Base-by-base conservation (phyloP, 2,888 invertebrate species). In the Lasioglossum vierecki region DNA sequence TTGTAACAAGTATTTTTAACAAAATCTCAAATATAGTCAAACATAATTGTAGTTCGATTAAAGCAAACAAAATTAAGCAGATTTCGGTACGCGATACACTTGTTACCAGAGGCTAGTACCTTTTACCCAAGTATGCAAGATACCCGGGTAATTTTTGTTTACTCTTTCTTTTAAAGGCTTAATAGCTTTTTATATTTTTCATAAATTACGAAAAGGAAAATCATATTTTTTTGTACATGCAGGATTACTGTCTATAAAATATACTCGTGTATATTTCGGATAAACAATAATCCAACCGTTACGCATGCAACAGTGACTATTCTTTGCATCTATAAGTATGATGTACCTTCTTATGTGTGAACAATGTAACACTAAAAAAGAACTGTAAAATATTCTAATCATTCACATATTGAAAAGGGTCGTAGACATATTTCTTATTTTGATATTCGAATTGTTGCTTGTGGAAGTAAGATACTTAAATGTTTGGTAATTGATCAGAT, bases 1-100 rank as follows among this genome's bases (percentile, higher is more conserved):
- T 85, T 79, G 46, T 86, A 80, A 72, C 63, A 80, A 73, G 79
- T 66, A 70, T 84, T 73, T 26, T 35, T n/a, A 84, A 84, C 39
- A 75, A 83, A 80, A 83, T 76, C 6, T 82, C 53, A 66, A 77
- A 71, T 73, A 74, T 53, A 39, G 30, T n/a, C 22, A 49, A 77
- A 53, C 39, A 44, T 57, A 22, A 41, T 79, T 15, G n/a, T 35
- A 66, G 74, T 72, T 41, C 46, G 75, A 74, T 77, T 77, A n/a
- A 77, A 82, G 15, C 66, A 13, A 74, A 18, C 76, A 18, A 72
- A 53, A 70, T 18, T 26, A 35, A 30, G 4, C 72, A 53, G 41
- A 49, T 57, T 46, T 73, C 49, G 4, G 18, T 30, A 22, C 49
- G 8, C 26, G 15, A 57, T 72, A 26, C 4, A 49, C 15, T 4